Evolutionary conservation across 1,140 invertebrate species (phyloP), one percentile per base, ranked within the genome.

Genomic region (Pseudomyrmex gracilis): DNA sequence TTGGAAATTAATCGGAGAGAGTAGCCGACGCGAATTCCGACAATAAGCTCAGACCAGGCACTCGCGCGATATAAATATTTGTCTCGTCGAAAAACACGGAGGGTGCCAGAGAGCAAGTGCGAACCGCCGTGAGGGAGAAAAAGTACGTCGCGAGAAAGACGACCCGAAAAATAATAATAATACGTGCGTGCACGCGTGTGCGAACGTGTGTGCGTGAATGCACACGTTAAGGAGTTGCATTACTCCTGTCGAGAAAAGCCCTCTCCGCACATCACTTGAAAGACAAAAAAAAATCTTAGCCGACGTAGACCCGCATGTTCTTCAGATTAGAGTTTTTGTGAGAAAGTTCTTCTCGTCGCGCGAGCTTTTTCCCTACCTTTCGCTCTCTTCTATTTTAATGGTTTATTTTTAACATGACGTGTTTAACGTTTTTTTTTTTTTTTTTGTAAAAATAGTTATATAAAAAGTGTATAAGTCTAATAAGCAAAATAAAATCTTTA

Each of bases 11-110:
- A 88, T 64, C 64, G 78, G 34, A 78, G 73, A 82, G 82, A 88
- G 83, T 88, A 70, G 51, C 67, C 61, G 74, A 77, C 63, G 34
- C 82, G 70, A 20, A 80, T 60, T 68, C 51, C 51, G 5, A 93
- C 90, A 93, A 93, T 91, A 5, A 77, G 85, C 90, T 34, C 92
- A 88, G 87, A n/a, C n/a, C 90, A 85, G 92, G 92, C 80, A 86
- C 77, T 87, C 83, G 67, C n/a, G n/a, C 88, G 92, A 92, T 90
- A 92, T 93, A 93, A 93, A 93, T 93, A 93, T 93, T 93, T 93
- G 91, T 91, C 89, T 89, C 70, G 51, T 22, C 43, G 67, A 86
- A 84, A 88, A 87, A 74, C 57, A 47, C 60, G 47, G 47, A 68
- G 89, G 73, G 83, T 76, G 82, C 70, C 76, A 34, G 45, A 76